A percentile compares a stretch with the other conserved stretches of the same genome.
phyloP scores from a whole-genome alignment of 1,140 invertebrate species.

The Diuraphis noxia region DNA sequence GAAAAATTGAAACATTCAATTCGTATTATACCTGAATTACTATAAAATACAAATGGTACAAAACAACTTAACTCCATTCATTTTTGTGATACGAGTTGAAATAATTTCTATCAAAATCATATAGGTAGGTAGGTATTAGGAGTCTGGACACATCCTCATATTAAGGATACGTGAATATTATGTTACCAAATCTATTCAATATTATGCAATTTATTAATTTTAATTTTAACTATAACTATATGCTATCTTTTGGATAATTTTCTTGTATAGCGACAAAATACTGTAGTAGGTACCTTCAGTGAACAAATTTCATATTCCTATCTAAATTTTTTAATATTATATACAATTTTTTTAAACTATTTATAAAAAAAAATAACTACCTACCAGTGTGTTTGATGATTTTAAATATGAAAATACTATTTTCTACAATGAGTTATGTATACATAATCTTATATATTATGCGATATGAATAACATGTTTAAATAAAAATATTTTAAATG shows the following conservation, averaged over 20 bases:
- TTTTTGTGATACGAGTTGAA: neutral
- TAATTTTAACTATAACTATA: neutral
- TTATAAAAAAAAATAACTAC: neutral
- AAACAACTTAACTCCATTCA: neutral
- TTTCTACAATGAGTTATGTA: neutral
- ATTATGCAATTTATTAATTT: neutral
- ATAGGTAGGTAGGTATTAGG: neutral
- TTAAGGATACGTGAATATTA: neutral
- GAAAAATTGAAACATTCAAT: constrained; percentile 11
- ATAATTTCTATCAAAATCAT: neutral
- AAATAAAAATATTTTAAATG: neutral
- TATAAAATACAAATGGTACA: neutral
- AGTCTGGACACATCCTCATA: neutral
- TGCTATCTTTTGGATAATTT: neutral
- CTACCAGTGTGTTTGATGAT: neutral
- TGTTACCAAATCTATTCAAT: neutral
- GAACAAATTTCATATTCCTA: neutral
- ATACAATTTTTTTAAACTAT: neutral
- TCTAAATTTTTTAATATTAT: neutral
- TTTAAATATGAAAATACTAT: neutral
- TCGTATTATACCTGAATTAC: neutral
- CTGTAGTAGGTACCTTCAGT: neutral
- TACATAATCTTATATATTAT: neutral
- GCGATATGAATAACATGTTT: neutral
- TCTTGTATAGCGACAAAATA: neutral